Base-by-base conservation (phyloP, 2,797 vertebrate genomes). In the Lithobates sylvaticus region DNA sequence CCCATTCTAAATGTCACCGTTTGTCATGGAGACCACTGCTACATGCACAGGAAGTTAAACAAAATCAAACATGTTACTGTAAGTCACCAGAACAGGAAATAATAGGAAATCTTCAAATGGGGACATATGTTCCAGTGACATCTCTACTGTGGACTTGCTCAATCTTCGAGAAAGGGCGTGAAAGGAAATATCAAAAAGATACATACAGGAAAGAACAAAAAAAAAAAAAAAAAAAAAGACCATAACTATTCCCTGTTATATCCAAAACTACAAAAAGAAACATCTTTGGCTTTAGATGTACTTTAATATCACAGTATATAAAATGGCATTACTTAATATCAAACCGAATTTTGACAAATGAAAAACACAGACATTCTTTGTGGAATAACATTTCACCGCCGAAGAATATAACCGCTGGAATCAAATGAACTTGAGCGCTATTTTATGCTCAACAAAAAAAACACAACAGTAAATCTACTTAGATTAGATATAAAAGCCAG, bases 401-500 rank as follows among this genome's bases (percentile, higher is more conserved):
- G 32, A 50, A 74, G 34, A 76, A 29, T 32, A 15, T 69, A n/a
- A 75, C 32, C 50, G 10, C 64, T 69, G 79, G 67, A 65, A 71
- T 18, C 32, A 75, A 71, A 76, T 67, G 13, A 78, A 50, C 50
- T 67, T 26, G 27, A 42, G 32, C 36, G 39, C 58, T 65, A 18
- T 29, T 36, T 50, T 78, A 69, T 64, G 61, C 21, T 69, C 16
- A 64, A 80, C 54, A 67, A 29, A 26, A 67, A 78, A 69, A 65
- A 47, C 12, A 77, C 2, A 72, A 79, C 39, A 84, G 71, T 61
- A 79, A 79, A 79, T 75, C 61, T 87, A 64, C 50, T 68, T 68
- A 75, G 83, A 87, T 79, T 70, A 42, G 23, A 80, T 84, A 61
- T 70, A 54, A 67, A 84, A 64, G 76, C 70, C 81, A 79, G 67